Evolutionary conservation across 2,113 vertebrate genomes (phyloP), one percentile per base, ranked within the genome.

Genomic region (Ammodytes marinus): DNA sequence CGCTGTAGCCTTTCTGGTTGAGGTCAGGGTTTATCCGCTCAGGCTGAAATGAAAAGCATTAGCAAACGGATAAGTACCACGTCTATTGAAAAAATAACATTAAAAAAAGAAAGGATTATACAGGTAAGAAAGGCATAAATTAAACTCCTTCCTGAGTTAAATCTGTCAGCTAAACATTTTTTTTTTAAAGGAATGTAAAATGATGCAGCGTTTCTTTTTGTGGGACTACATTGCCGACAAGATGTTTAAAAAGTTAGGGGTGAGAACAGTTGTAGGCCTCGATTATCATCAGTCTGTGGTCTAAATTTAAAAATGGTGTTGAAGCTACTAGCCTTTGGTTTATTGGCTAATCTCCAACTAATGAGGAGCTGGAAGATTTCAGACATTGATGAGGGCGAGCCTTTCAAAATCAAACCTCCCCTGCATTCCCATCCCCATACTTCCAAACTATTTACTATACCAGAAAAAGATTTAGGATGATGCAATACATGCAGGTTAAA

Each of bases 11-110:
- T 91, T 98, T 98, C 95, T 99, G 98, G 93, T 98, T 99, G 92
- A 99, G 96, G 93, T 99, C 98, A 0, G 98, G 98, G 93, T 99
- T 99, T 93, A 99, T 99, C 91, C 98, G 95, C 94, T 99, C 98
- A 0, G 98, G 98, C 98, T 99, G 88, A 87, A 92, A 78, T 85
- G 66, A 0, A 80, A 75, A 82, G 11, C 0, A 49, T 27, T 6
- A 35, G 17, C 9, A 67, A 72, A 4, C 66, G 27, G 53, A 67
- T 58, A 13, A 83, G 14, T 39, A n/a, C 9, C 35, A 50, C 4
- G 15, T 65, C n/a, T n/a, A 49, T 35, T 35, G 17, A 54, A 57
- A n/a, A 17, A 12, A 59, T 7, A 64, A 35, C 2, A 19, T 43
- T 14, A 17, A 43, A 49, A 69, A 40, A 55, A 42, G 0, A 3